Base-by-base conservation (phyloP, 2,113 vertebrate species). In the Perccottus glenii region DNA sequence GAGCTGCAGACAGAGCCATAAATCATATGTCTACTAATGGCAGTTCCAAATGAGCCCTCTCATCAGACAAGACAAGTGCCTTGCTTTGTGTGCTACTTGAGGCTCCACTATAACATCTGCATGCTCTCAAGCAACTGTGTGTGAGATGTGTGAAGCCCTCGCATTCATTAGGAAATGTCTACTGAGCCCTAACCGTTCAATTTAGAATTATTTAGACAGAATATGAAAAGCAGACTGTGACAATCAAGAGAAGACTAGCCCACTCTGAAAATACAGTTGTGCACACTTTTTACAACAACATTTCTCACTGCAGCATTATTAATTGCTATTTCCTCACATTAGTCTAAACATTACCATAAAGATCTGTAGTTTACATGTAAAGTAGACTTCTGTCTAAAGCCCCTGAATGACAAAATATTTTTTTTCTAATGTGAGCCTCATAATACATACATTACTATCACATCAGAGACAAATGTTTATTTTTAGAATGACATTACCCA, bases 41-140 rank as follows among this genome's bases (percentile, higher is more conserved):
- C 88, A 85, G 76, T 75, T 92, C 89, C 87, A 91, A 90, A 91
- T 76, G 89, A 91, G 90, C 72, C 65, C 69, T 85, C 89, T 92
- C 89, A 92, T 91, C 90, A 91, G 86, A 89, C 80, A 63, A 92
- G 90, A 92, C 90, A 90, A 91, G 88, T 85, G 87, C 81, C 88
- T 83, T 87, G 78, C 89, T 89, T 87, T 89, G 81, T 86, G 87
- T 81, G 87, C 83, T 84, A 87, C 88, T 86, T 73, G 63, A 77
- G 85, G 80, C 89, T 76, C 75, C 66, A 60, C 88, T 73, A 64
- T 51, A 79, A 81, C 90, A 92, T 92, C 89, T 91, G 91, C 69
- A 76, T 69, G 67, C 80, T 90, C 87, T 81, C 76, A 68, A 64
- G 65, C 70, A 64, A 70, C 72, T 46, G 77, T n/a, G 80, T 67